Evolutionary conservation across 2,113 vertebrate genomes (phyloP).

Genomic region (Erinaceus europaeus): DNA sequence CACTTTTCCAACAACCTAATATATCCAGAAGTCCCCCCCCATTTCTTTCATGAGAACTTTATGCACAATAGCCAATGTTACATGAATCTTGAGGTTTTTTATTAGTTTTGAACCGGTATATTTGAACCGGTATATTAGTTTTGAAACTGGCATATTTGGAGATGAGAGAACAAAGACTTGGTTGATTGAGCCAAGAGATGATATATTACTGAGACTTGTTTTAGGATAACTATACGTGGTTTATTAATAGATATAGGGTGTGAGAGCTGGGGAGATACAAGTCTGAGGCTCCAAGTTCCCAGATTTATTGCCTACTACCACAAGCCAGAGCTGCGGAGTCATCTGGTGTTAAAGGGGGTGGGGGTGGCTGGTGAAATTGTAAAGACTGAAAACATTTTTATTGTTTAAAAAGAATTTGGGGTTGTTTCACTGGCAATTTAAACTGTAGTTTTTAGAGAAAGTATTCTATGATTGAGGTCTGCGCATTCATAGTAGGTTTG

Average conservation of each 20-base stretch:
- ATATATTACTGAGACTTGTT: background rate
- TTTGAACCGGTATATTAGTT: background rate
- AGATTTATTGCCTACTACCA: too few species aligned
- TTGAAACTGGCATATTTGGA: background rate
- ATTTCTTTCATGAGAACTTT: background rate
- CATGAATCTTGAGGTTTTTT: background rate
- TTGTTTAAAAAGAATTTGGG: background rate
- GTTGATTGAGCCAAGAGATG: background rate
- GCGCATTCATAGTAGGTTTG: background rate
- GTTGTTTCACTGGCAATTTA: background rate
- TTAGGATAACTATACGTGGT: background rate
- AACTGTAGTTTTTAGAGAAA: background rate
- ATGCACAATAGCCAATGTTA: background rate
- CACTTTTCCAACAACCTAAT: too few species aligned
- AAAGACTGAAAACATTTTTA: too few species aligned
- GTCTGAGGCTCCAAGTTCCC: too few species aligned
- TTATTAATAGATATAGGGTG: background rate
- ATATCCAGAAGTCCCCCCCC: background rate
- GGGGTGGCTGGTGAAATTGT: too few species aligned
- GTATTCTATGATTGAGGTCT: background rate
- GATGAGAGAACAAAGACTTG: background rate
- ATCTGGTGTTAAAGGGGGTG: too few species aligned
- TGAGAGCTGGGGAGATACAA: too few species aligned
- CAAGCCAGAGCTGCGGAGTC: too few species aligned
- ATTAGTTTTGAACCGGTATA: background rate